These are phyloP conservation scores for Coenobita brevimanus DNA, from an alignment of 1,140 invertebrate genomes.

Conservation along the genomic window DNA sequence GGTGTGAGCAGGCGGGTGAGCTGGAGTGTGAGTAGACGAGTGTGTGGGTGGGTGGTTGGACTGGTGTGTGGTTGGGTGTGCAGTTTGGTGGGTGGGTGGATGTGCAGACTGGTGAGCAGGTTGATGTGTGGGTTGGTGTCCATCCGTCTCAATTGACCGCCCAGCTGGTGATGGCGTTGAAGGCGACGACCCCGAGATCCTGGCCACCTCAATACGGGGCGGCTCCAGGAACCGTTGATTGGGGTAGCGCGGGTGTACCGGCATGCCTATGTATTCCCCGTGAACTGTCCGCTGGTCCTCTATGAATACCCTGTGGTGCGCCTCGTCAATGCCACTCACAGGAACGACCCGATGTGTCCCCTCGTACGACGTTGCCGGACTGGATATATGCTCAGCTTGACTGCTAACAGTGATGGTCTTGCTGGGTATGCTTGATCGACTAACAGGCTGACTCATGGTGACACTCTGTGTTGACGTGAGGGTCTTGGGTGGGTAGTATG, in stretches of 20 bases:
- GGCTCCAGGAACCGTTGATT: slow-evolving; percentile 42
- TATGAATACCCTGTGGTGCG: slow-evolving; percentile 39
- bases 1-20: no score
- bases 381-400: slow-evolving; percentile 15
- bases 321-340: slow-evolving; percentile 30
- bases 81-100: no score
- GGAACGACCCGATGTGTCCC: slow-evolving; percentile 37
- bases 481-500: slow-evolving; percentile 38
- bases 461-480: slow-evolving; percentile 5
- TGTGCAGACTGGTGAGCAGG: no score
- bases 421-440: no score
- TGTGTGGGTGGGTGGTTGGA: no score
- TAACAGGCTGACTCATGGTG: not conserved
- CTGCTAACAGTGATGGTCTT: not conserved
- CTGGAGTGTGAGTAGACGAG: no score
- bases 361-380: slow-evolving; percentile 28
- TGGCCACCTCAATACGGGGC: slow-evolving; percentile 42
- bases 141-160: slow-evolving; percentile 31
- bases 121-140: no score
- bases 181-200: slow-evolving; percentile 44
- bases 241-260: slow-evolving; percentile 38
- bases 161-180: slow-evolving; percentile 55
- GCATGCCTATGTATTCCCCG: slow-evolving; percentile 40
- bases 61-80: no score
- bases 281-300: slow-evolving; percentile 42